Conservation (phyloP, 2,888 invertebrate genomes). For the Oeneis ivallda region DNA sequence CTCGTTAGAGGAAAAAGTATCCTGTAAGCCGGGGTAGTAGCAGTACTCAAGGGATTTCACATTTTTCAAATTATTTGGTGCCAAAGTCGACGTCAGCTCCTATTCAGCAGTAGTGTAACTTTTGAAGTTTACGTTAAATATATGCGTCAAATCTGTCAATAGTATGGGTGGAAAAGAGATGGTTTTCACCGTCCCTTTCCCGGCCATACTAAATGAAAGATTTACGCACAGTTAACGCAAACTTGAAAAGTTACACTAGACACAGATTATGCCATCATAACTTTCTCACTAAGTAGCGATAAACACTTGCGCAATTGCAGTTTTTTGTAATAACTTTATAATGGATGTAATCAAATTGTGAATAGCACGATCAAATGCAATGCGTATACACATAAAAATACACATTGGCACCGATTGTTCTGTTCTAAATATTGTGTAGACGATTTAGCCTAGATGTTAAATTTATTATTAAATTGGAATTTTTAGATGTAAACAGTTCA, state of each 20-base stretch:
- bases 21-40: conserved; percentile 71
- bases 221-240: too few species aligned
- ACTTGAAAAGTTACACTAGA: too few species aligned
- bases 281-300: conserved; percentile 10
- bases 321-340: conserved; percentile 1
- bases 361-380: conserved; percentile 22
- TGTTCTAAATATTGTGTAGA: conserved; percentile 37
- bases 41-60: conserved; percentile 67
- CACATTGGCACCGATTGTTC: conserved; percentile 39
- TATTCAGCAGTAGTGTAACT: background rate
- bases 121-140: too few species aligned
- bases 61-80: conserved; percentile 49
- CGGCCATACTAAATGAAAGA: too few species aligned
- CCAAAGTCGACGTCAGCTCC: conserved; percentile 39
- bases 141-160: too few species aligned
- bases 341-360: conserved; percentile 9
- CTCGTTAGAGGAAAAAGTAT: conserved; percentile 64
- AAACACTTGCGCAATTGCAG: conserved; percentile 18
- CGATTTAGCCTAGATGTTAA: conserved; percentile 39
- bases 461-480: conserved; percentile 34
- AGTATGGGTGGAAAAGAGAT: too few species aligned
- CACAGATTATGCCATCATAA: conserved; percentile 14
- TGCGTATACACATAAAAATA: conserved; percentile 14
- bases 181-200: too few species aligned
- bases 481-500: conserved; percentile 30